Conservation (phyloP, 2,888 invertebrate genomes). For the Drosophila melanosoma region DNA sequence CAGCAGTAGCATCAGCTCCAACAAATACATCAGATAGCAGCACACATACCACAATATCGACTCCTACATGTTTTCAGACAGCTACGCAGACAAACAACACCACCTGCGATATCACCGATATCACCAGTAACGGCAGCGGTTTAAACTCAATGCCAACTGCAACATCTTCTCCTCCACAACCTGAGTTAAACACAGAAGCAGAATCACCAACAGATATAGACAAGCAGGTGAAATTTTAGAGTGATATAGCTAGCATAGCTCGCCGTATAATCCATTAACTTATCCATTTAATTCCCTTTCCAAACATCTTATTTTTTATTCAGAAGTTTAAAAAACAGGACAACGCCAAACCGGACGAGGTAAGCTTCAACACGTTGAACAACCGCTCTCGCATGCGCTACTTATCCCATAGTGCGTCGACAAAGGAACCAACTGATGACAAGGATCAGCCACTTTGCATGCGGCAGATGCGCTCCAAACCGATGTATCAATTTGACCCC, state of each 20-base stretch:
- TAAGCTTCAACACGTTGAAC: too few relatives aligned
- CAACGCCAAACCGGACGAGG: too few relatives aligned
- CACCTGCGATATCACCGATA: constrained; percentile 14
- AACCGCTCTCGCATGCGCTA: constrained; percentile 3
- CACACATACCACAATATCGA: constrained; percentile 20
- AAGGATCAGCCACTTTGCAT: background rate
- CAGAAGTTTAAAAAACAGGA: background rate
- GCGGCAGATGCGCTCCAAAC: constrained; percentile 35
- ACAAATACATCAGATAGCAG: constrained; percentile 9
- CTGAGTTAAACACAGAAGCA: constrained; percentile 26
- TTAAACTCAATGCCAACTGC: constrained; percentile 7
- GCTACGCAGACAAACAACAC: constrained; percentile 10
- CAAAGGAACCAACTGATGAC: background rate
- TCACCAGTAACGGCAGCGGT: constrained; percentile 8
- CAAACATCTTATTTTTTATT: background rate
- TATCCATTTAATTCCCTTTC: constrained; percentile 7
- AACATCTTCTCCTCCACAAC: constrained; percentile 13
- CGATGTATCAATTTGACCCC: constrained; percentile 6
- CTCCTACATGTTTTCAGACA: constrained; percentile 19
- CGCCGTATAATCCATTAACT: constrained; percentile 17
- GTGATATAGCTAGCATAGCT: constrained; percentile 1
- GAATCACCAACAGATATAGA: constrained; percentile 33
- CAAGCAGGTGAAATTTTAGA: constrained; percentile 48
- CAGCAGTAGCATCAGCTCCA: background rate
- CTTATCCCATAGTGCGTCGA: background rate